These are phyloP conservation scores for Temnopleurus reevesii DNA, from an alignment of 53 echinoderm and acorn worm species.

Conservation along the genomic window DNA sequence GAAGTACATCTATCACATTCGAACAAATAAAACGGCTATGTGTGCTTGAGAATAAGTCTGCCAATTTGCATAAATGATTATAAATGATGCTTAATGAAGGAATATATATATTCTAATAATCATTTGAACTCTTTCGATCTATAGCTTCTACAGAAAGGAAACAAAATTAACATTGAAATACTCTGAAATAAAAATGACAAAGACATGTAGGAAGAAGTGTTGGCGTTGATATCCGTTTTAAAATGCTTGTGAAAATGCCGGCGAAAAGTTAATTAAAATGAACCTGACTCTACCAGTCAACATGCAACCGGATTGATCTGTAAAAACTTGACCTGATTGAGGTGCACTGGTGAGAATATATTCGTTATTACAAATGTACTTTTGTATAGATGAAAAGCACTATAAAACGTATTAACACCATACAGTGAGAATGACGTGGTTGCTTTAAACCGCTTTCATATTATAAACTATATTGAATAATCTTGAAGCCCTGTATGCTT, in stretches of 20 bases:
- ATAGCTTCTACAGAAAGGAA: not conserved
- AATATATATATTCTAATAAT: not conserved
- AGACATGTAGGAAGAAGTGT: constrained; percentile 9
- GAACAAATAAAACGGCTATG: not conserved
- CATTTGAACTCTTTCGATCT: not conserved
- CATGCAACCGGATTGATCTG: not conserved
- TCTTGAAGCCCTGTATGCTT: too few relatives aligned
- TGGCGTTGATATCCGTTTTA: not conserved
- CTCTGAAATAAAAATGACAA: not conserved
- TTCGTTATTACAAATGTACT: constrained; percentile 2
- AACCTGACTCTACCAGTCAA: not conserved
- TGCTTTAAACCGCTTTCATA: too few relatives aligned
- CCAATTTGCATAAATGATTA: constrained; percentile 32
- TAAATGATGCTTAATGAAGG: not conserved
- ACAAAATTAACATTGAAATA: not conserved
- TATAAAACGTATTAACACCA: too few relatives aligned
- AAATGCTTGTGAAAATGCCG: constrained; percentile 6
- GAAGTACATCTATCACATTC: constrained; percentile 23
- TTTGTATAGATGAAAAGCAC: not conserved
- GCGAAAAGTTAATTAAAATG: constrained; percentile 17
- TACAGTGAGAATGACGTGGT: too few relatives aligned
- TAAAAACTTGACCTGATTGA: not conserved
- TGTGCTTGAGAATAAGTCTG: not conserved
- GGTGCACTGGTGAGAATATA: not conserved
- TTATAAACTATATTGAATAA: too few relatives aligned